phyloP scores from a whole-genome alignment of 2,113 vertebrate genomes.

The Carollia perspicillata region DNA sequence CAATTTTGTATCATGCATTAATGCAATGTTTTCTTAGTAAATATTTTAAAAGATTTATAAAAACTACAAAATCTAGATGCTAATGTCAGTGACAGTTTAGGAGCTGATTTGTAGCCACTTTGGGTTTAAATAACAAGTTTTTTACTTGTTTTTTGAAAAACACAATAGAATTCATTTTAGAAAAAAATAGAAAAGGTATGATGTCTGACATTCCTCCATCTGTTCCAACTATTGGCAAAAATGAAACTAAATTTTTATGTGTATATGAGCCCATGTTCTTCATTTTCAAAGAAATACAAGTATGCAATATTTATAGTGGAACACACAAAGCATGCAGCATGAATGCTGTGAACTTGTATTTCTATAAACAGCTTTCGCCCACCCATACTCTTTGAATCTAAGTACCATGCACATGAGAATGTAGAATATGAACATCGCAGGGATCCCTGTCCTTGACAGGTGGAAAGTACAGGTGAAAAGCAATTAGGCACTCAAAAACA shows the following conservation, averaged over 20 bases:
- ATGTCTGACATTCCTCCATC: slow-evolving; percentile 63
- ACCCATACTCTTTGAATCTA: background rate
- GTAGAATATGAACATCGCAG: background rate
- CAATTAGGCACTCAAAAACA: background rate
- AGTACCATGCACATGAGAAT: background rate
- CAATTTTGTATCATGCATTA: slow-evolving; percentile 86
- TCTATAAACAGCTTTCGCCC: background rate
- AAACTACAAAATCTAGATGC: slow-evolving; percentile 79
- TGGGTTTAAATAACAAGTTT: slow-evolving; percentile 78
- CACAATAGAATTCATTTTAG: slow-evolving; percentile 29
- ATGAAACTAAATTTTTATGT: slow-evolving; percentile 13
- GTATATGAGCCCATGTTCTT: background rate
- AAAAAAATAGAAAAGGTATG: slow-evolving; percentile 50
- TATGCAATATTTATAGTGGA: slow-evolving; percentile 17
- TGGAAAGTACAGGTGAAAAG: background rate
- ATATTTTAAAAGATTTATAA: slow-evolving; percentile 79
- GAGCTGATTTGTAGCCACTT: slow-evolving; percentile 90
- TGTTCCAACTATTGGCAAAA: slow-evolving; percentile 76
- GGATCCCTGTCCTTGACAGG: slow-evolving; percentile 44
- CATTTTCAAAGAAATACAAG: slow-evolving; percentile 51
- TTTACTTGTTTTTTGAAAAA: slow-evolving; percentile 43
- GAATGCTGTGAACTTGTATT: slow-evolving; percentile 47
- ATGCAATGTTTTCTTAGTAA: slow-evolving; percentile 82
- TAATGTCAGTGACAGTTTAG: slow-evolving; percentile 81
- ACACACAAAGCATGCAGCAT: slow-evolving; percentile 32